Evolutionary conservation across 2,888 invertebrate species (phyloP).

Genomic region (Pyrgus malvae): DNA sequence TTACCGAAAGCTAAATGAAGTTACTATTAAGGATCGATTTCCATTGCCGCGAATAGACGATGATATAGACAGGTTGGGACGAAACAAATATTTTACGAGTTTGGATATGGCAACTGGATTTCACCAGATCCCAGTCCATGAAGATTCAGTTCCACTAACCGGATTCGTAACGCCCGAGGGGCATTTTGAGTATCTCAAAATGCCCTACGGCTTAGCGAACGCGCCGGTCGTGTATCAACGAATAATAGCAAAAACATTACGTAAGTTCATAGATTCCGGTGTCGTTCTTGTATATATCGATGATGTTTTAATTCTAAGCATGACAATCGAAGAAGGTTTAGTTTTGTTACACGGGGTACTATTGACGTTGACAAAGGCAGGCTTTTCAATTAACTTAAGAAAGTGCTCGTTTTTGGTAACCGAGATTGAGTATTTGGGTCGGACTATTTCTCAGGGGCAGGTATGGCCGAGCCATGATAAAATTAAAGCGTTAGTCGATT

Average conservation of each 20-base stretch:
- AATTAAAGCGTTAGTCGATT: background rate
- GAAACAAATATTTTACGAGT: background rate
- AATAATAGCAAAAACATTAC: constrained; percentile 16
- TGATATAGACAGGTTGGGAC: background rate
- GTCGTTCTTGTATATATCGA: background rate
- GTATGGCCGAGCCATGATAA: background rate
- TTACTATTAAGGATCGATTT: background rate
- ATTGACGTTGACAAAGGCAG: constrained; percentile 29
- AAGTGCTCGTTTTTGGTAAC: constrained; percentile 34
- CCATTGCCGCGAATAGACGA: background rate
- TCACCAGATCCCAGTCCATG: background rate
- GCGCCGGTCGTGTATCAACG: constrained; percentile 34
- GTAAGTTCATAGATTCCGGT: background rate
- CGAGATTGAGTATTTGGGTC: constrained; percentile 35
- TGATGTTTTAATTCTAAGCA: background rate
- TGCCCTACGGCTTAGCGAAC: constrained; percentile 39
- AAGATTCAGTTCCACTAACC: background rate
- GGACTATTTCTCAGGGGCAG: background rate
- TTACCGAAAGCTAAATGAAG: background rate
- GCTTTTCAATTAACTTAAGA: constrained; percentile 36
- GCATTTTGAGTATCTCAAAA: constrained; percentile 35
- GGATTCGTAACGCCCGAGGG: constrained; percentile 36
- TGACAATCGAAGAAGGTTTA: background rate
- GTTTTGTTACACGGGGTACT: constrained; percentile 29
- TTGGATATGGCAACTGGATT: background rate